Percentiles rank a stretch among this genome's conserved stretches.
These are phyloP conservation scores for Nowickia ferox DNA, from an alignment of 2,888 invertebrate species.

Conservation along the genomic window DNA sequence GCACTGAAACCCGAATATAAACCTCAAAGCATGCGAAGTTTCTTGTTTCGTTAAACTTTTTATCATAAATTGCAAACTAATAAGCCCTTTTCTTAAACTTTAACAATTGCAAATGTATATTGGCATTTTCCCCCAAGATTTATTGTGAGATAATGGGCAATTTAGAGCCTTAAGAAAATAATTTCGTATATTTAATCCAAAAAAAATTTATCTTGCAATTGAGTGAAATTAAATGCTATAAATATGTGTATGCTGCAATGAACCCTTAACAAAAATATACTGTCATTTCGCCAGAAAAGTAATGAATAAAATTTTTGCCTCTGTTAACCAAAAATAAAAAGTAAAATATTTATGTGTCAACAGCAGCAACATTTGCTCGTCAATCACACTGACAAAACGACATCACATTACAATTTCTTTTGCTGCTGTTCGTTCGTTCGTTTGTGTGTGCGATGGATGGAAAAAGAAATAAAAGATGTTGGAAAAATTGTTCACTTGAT, in stretches of 20 bases:
- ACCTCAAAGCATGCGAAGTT: too few relatives aligned
- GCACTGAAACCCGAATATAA: too few relatives aligned
- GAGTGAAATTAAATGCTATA: slow-evolving; percentile 68
- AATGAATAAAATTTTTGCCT: slow-evolving; percentile 63
- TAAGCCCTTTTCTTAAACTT: slow-evolving; percentile 8
- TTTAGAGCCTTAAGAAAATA: slow-evolving; percentile 75
- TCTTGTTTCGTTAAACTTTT: neutral
- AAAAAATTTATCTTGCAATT: slow-evolving; percentile 54
- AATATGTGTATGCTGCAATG: slow-evolving; percentile 42
- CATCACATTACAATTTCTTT: slow-evolving; percentile 77
- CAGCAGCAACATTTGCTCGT: slow-evolving; percentile 75
- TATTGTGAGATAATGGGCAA: slow-evolving; percentile 79
- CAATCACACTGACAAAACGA: slow-evolving; percentile 81
- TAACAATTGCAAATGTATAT: neutral
- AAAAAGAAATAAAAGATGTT: slow-evolving; percentile 47
- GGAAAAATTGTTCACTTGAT: slow-evolving; percentile 56
- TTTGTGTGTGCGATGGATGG: slow-evolving; percentile 16
- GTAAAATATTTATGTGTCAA: slow-evolving; percentile 70
- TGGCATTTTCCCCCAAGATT: slow-evolving; percentile 73
- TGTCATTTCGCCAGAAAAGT: slow-evolving; percentile 32
- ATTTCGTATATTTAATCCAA: slow-evolving; percentile 30
- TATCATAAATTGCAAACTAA: slow-evolving; percentile 37
- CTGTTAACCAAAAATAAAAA: slow-evolving; percentile 55
- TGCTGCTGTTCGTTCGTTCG: slow-evolving; percentile 3
- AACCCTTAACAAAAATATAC: slow-evolving; percentile 45